Conservation (phyloP, 2,797 vertebrate species). For the Pelodytes ibericus region DNA sequence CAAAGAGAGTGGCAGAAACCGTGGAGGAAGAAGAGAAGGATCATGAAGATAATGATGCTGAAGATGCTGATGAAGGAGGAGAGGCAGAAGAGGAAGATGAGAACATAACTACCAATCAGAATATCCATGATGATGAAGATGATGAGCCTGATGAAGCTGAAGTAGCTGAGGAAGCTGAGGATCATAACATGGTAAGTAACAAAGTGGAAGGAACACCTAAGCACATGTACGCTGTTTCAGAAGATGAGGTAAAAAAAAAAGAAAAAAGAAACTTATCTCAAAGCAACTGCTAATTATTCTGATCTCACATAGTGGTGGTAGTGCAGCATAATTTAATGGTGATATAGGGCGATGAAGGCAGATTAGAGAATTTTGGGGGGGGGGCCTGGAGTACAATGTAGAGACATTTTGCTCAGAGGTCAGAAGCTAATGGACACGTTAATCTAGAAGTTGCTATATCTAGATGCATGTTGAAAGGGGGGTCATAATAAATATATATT, state of each 20-base stretch:
- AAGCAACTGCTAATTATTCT: too few relatives aligned
- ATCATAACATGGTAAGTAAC: conserved; percentile 42
- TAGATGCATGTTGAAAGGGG: too few relatives aligned
- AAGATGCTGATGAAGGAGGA: conserved; percentile 57
- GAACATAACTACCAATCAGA: background rate
- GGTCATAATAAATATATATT: too few relatives aligned
- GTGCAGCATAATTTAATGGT: too few relatives aligned
- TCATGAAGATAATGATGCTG: conserved; percentile 58
- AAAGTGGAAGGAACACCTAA: conserved; percentile 42
- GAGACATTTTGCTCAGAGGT: too few relatives aligned
- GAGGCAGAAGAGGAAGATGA: conserved; percentile 28
- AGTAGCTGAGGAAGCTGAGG: conserved; percentile 23
- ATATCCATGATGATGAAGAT: conserved; percentile 11
- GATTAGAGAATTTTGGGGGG: too few relatives aligned
- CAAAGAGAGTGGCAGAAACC: conserved; percentile 75
- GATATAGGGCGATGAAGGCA: too few relatives aligned
- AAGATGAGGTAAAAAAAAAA: conserved; percentile 32
- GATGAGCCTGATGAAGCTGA: conserved; percentile 16
- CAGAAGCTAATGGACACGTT: too few relatives aligned
- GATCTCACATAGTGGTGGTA: too few relatives aligned
- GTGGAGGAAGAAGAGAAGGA: conserved; percentile 74
- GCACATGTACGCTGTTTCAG: conserved; percentile 43
- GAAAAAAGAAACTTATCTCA: too few relatives aligned
- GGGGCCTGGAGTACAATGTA: too few relatives aligned
- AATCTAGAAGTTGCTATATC: too few relatives aligned